These are phyloP conservation scores for Apotomis turbidana DNA, from an alignment of 2,888 invertebrate species.

Conservation along the genomic window DNA sequence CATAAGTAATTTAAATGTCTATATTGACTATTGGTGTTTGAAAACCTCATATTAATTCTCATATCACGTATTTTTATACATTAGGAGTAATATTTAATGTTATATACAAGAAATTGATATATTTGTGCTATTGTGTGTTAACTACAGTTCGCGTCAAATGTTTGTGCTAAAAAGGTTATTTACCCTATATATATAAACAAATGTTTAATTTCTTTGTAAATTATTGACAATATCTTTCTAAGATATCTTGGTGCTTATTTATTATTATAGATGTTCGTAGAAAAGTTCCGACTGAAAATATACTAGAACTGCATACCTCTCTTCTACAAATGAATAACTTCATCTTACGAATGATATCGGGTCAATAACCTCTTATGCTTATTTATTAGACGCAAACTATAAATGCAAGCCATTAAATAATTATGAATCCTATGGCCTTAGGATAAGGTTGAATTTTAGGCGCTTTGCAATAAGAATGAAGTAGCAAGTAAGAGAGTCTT, in stretches of 20 bases:
- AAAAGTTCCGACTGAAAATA: too few species aligned
- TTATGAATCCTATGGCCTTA: conserved; percentile 9
- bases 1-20: neutral
- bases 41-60: conserved; percentile 12
- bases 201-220: too few species aligned
- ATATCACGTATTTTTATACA: conserved; percentile 34
- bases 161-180: too few species aligned
- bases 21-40: conserved; percentile 24
- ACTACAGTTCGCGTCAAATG: neutral
- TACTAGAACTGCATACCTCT: too few species aligned
- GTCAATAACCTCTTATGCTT: conserved; percentile 1
- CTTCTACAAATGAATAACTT: too few species aligned
- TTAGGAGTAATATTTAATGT: conserved; percentile 16
- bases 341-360: too few species aligned
- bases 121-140: conserved; percentile 8
- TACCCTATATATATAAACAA: too few species aligned
- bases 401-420: neutral
- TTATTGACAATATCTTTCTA: too few species aligned
- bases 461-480: conserved; percentile 20
- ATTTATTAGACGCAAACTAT: neutral
- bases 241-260: too few species aligned
- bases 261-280: too few species aligned
- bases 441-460: conserved; percentile 21
- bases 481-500: conserved; percentile 7
- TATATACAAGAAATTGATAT: conserved; percentile 10